A percentile compares a stretch with the other conserved stretches of the same genome.
phyloP scores from a whole-genome alignment of 2,888 invertebrate species.

The Polyommatus icarus region DNA sequence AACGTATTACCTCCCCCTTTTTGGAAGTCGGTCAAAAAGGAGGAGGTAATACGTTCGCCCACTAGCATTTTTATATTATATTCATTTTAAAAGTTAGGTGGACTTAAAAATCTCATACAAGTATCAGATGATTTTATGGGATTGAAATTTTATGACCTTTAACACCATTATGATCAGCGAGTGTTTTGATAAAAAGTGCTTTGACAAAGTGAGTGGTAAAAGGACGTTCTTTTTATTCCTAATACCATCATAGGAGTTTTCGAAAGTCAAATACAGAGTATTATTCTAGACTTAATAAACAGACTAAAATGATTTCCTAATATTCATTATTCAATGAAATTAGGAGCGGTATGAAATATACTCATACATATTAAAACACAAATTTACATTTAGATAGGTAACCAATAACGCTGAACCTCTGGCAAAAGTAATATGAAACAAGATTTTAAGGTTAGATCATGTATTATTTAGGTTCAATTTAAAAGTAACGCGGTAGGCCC shows the following conservation, averaged over 20 bases:
- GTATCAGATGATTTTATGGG: background rate
- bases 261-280: background rate
- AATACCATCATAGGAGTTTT: background rate
- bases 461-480: constrained; percentile 72
- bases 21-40: no score
- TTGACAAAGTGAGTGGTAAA: no score
- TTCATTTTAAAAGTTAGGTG: no score
- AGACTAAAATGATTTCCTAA: constrained; percentile 23
- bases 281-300: background rate
- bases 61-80: no score
- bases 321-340: constrained; percentile 29
- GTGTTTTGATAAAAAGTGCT: no score
- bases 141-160: background rate
- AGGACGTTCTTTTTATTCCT: background rate
- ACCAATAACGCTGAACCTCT: constrained; percentile 43
- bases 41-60: no score
- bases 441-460: constrained; percentile 59
- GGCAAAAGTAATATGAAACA: constrained; percentile 50
- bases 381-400: constrained; percentile 44
- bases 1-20: no score
- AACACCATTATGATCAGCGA: background rate
- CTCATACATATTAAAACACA: constrained; percentile 38
- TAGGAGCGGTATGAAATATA: constrained; percentile 29
- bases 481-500: constrained; percentile 62
- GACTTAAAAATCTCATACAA: background rate